phyloP scores from a whole-genome alignment of 2,113 vertebrate species.

The Poecile atricapillus region DNA sequence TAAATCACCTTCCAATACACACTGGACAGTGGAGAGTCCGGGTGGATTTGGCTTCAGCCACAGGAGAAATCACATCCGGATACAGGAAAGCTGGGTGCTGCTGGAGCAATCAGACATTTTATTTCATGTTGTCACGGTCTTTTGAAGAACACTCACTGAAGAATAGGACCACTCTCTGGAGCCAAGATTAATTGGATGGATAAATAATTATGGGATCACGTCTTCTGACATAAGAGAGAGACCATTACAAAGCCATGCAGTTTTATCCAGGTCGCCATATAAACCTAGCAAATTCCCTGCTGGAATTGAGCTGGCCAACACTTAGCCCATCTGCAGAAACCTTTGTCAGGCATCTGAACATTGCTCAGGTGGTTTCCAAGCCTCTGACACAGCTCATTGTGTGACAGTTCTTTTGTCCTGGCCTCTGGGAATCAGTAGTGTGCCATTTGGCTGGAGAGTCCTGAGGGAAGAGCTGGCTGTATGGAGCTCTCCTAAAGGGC shows the following conservation, averaged over 20 bases:
- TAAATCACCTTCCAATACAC: conserved; percentile 66
- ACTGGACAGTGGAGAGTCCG: neutral
- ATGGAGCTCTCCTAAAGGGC: neutral
- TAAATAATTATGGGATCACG: neutral
- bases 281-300: neutral
- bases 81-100: neutral
- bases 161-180: neutral
- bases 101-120: neutral
- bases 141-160: neutral
- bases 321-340: neutral
- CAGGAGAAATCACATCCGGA: neutral
- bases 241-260: neutral
- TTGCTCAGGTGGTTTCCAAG: neutral
- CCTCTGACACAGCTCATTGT: accelerated
- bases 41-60: neutral
- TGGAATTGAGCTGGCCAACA: neutral
- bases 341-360: neutral
- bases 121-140: neutral
- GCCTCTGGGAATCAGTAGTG: neutral
- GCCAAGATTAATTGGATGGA: neutral
- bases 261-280: neutral
- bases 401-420: neutral
- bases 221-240: neutral
- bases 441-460: neutral
- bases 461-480: accelerated